These are phyloP conservation scores for Salticus scenicus DNA, from an alignment of 2,888 invertebrate genomes.

Conservation along the genomic window DNA sequence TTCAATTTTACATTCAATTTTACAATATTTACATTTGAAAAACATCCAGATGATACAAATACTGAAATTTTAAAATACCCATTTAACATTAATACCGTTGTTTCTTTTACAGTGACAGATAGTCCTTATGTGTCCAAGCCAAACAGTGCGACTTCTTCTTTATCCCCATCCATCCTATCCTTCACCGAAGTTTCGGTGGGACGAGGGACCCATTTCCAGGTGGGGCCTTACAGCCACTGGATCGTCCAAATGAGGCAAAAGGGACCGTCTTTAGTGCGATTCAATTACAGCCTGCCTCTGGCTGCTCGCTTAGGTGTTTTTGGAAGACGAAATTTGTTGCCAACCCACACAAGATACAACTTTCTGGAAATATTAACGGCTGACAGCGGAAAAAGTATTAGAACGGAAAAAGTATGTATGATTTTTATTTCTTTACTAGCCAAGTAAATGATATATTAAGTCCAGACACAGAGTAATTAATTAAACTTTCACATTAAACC, in stretches of 20 bases:
- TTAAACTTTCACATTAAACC: no score
- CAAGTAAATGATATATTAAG: no score
- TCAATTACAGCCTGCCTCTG: slow-evolving; percentile 88
- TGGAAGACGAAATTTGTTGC: slow-evolving; percentile 73
- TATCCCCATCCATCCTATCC: slow-evolving; percentile 83
- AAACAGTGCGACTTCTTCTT: slow-evolving; percentile 73
- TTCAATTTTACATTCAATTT: no score
- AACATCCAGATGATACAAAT: no score
- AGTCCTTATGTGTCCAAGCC: slow-evolving; percentile 38
- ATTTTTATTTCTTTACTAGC: no score
- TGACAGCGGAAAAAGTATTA: slow-evolving; percentile 55
- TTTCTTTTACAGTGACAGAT: slow-evolving; percentile 20
- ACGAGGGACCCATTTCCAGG: slow-evolving; percentile 86
- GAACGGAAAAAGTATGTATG: slow-evolving; percentile 51
- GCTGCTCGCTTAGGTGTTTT: slow-evolving; percentile 73
- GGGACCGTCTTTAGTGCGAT: slow-evolving; percentile 72
- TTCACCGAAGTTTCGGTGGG: slow-evolving; percentile 79
- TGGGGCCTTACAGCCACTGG: slow-evolving; percentile 94
- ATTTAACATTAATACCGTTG: neutral
- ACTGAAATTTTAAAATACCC: no score
- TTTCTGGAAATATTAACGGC: slow-evolving; percentile 73
- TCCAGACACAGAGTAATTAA: no score
- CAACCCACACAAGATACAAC: slow-evolving; percentile 74
- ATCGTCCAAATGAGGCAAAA: slow-evolving; percentile 92
- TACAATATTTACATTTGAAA: no score